Percentiles rank a stretch among this genome's conserved stretches.
phyloP scores from a whole-genome alignment of 2,797 vertebrate genomes.

The Microchirus variegatus region DNA sequence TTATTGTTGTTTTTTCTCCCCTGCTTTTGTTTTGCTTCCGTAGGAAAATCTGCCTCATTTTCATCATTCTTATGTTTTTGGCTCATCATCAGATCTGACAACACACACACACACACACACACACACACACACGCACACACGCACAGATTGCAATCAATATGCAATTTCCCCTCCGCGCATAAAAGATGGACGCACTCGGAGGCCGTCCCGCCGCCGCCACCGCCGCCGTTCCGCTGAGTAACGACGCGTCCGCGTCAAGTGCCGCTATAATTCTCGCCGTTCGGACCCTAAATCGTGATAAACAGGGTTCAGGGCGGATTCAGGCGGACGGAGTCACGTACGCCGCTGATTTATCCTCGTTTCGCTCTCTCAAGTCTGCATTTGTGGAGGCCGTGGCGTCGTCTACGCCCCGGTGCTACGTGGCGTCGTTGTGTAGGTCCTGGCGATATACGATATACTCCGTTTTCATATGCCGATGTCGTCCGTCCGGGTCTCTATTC shows the following conservation, averaged over 20 bases:
- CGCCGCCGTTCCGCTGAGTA: constrained; percentile 63
- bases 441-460: too few species aligned
- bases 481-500: too few species aligned
- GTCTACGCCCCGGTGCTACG: too few species aligned
- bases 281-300: constrained; percentile 74
- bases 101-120: constrained; percentile 23
- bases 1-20: too few species aligned
- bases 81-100: constrained; percentile 53
- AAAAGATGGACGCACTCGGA: constrained; percentile 75
- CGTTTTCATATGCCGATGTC: too few species aligned
- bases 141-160: constrained; percentile 79
- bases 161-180: constrained; percentile 76
- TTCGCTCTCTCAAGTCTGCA: constrained; percentile 27
- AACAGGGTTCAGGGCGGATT: constrained; percentile 72
- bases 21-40: too few species aligned
- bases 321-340: constrained; percentile 36
- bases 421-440: too few species aligned
- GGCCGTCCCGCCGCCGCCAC: constrained; percentile 42
- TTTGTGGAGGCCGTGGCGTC: too few species aligned
- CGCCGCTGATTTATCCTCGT: constrained; percentile 55
- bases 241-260: constrained; percentile 69
- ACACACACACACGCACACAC: constrained; percentile 29
- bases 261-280: constrained; percentile 72
- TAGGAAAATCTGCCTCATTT: neutral
- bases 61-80: constrained; percentile 20